A percentile compares a stretch with the other conserved stretches of the same genome.
phyloP scores from a whole-genome alignment of 2,113 vertebrate species.

The Vidua chalybeata region DNA sequence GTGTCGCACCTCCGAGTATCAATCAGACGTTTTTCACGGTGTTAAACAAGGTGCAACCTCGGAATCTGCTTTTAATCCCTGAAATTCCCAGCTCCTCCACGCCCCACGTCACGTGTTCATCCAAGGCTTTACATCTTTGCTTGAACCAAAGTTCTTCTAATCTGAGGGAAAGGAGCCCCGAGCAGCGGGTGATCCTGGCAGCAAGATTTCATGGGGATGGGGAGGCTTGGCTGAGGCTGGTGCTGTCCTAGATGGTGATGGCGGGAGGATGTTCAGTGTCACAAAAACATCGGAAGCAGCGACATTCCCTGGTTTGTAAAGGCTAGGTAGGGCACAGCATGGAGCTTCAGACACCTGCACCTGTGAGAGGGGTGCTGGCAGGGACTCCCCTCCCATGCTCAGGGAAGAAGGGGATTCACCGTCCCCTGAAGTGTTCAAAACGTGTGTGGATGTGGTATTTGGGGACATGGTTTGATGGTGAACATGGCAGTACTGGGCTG shows the following conservation, averaged over 20 bases:
- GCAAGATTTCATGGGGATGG: rapidly evolving
- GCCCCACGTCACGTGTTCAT: rapidly evolving
- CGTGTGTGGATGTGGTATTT: rapidly evolving
- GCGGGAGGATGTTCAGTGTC: rapidly evolving
- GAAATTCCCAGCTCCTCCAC: background rate
- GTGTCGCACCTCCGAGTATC: rapidly evolving
- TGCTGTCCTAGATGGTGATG: rapidly evolving
- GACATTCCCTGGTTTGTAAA: no score
- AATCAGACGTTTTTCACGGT: rapidly evolving
- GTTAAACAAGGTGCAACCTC: rapidly evolving
- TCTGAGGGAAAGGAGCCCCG: rapidly evolving
- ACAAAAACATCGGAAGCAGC: rapidly evolving
- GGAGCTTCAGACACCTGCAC: background rate
- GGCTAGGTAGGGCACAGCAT: background rate
- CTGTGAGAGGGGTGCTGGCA: background rate
- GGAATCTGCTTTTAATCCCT: rapidly evolving
- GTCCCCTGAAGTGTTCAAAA: background rate
- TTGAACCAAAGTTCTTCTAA: no score
- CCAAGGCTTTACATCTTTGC: no score
- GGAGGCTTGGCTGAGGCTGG: background rate
- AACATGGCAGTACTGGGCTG: background rate
- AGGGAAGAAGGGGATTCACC: background rate
- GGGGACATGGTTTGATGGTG: background rate
- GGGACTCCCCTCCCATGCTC: no score
- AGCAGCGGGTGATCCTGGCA: rapidly evolving